Conservation (phyloP, 2,888 invertebrate genomes). For the Cephus spinipes region DNA sequence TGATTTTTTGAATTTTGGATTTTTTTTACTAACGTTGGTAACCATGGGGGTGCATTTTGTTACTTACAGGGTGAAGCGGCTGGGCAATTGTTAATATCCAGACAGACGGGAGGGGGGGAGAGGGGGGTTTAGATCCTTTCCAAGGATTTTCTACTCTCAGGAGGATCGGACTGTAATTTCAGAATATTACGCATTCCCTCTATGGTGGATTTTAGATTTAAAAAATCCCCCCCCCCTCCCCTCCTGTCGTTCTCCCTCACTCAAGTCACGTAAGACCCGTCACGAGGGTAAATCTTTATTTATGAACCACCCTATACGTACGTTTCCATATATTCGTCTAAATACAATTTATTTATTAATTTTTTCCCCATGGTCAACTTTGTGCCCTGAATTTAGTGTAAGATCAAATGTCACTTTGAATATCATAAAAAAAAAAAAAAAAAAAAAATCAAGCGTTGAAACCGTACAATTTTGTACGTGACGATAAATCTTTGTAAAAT, state of each 20-base stretch:
- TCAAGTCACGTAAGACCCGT: constrained; percentile 16
- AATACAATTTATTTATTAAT: not conserved
- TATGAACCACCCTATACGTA: constrained; percentile 42
- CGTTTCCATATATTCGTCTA: not conserved
- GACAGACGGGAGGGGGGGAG: not conserved
- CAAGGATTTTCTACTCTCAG: not conserved
- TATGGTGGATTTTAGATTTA: constrained; percentile 44
- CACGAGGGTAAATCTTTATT: constrained; percentile 50
- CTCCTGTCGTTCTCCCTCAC: not conserved
- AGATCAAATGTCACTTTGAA: not conserved
- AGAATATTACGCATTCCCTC: constrained; percentile 51
- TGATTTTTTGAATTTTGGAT: not conserved
- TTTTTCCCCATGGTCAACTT: not conserved
- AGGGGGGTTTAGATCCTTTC: not conserved
- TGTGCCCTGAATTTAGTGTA: not conserved
- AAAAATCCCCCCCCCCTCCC: constrained; percentile 44
- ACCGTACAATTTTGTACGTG: too few relatives aligned
- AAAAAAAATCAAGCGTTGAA: too few relatives aligned
- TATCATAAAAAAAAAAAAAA: too few relatives aligned
- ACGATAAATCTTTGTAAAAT: not conserved
- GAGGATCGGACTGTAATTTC: not conserved
- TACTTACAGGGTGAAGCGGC: not conserved
- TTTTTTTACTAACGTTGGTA: not conserved
- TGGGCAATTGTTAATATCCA: not conserved
- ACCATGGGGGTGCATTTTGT: not conserved